phyloP scores from a whole-genome alignment of 2,888 invertebrate genomes.

The Drosophila testacea region DNA sequence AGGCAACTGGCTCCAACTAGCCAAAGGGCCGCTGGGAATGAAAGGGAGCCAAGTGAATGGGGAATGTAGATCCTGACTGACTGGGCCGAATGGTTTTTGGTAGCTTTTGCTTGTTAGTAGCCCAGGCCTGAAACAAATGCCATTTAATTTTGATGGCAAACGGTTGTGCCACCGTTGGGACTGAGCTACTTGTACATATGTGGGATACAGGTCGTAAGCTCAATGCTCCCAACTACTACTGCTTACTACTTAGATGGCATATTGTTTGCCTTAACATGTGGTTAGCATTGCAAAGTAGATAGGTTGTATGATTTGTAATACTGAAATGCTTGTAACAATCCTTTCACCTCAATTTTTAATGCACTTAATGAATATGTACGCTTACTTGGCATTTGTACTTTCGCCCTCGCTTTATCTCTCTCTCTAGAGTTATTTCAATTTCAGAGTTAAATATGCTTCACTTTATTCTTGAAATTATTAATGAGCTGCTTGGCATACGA shows the following conservation, averaged over 20 bases:
- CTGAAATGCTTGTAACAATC: not conserved
- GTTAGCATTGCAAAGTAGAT: conserved; percentile 14
- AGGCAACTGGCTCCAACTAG: conserved; percentile 43
- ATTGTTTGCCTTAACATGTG: conserved; percentile 27
- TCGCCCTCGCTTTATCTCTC: not conserved
- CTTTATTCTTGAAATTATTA: conserved; percentile 55
- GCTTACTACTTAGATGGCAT: not conserved
- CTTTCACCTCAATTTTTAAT: conserved; percentile 33
- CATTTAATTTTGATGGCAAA: conserved; percentile 71
- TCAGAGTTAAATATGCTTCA: conserved; percentile 17
- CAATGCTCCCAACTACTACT: conserved; percentile 32
- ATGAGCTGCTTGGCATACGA: conserved; percentile 60
- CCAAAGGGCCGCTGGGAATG: conserved; percentile 44
- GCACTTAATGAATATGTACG: conserved; percentile 13
- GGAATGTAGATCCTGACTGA: conserved; percentile 33
- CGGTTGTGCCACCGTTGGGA: conserved; percentile 53
- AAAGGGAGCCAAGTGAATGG: conserved; percentile 43
- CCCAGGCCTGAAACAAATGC: conserved; percentile 53
- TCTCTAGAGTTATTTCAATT: conserved; percentile 39
- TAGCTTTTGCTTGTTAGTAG: conserved; percentile 54
- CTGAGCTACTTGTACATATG: conserved; percentile 20
- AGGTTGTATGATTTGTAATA: not conserved
- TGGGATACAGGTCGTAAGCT: conserved; percentile 47
- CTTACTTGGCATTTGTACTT: not conserved
- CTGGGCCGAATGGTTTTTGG: conserved; percentile 34